Conservation (phyloP, 2,113 vertebrate genomes). For the rat (Rattus norvegicus) region DNA sequence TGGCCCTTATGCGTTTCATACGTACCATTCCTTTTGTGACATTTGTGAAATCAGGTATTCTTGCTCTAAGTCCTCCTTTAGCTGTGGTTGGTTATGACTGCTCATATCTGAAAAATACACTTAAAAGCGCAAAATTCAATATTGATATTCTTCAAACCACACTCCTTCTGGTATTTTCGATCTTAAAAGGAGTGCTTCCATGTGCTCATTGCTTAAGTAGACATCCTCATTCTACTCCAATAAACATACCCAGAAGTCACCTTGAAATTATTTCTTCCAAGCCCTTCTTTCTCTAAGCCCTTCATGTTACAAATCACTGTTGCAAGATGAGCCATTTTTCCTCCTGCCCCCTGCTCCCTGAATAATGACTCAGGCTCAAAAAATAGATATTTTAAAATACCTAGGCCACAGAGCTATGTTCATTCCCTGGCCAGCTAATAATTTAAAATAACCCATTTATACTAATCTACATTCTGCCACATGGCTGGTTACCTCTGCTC, state of each 20-base stretch:
- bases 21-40: background rate
- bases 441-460: too few relatives aligned
- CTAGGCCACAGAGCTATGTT: too few relatives aligned
- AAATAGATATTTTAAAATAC: too few relatives aligned
- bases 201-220: rapidly evolving
- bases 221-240: background rate
- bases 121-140: background rate
- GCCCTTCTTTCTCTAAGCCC: background rate
- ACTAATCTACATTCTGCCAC: too few relatives aligned
- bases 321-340: too few relatives aligned
- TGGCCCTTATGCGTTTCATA: background rate
- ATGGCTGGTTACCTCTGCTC: too few relatives aligned
- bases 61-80: background rate
- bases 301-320: background rate
- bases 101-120: background rate
- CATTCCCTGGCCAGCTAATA: too few relatives aligned
- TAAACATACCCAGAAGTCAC: background rate
- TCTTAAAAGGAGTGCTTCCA: background rate
- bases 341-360: too few relatives aligned
- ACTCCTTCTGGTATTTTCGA: background rate
- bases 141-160: background rate
- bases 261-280: background rate
- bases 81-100: background rate
- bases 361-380: too few relatives aligned
- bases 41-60: background rate